Evolutionary conservation across 2,113 vertebrate genomes (phyloP), one percentile per base, ranked within the genome.

Genomic region (Vireo altiloquus): DNA sequence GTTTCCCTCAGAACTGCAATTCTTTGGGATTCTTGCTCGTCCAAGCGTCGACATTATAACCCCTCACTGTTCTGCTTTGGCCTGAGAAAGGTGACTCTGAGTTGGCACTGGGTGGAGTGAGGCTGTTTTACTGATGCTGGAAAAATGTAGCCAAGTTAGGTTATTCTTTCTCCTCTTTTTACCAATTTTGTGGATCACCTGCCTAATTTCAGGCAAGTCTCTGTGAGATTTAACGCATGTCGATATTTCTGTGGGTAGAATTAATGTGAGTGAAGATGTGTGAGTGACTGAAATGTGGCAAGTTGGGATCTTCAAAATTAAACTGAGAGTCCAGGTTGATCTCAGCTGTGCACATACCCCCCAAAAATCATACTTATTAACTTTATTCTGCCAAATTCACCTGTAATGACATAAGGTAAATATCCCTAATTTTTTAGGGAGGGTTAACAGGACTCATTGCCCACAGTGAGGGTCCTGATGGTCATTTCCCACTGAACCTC

Each of bases 111-210:
- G 46, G 3, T 23, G 1, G 13, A 33, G 24, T 3, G 46, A 61
- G 19, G 56, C 33, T 81, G 28, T 0, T 1, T 2, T 17, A 13
- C 5, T 11, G 44, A 75, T 15, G 9, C 13, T 2, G 7, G 42
- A 44, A 30, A 21, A 42, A 61, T 50, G 78, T 25, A 44, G 33
- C 42, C 15, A 28, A 39, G 4, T 27, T 15, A 22, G 18, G n/a
- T 10, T 28, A 7, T 50, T 63, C 11, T 10, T 79, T 13, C 28
- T 12, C 16, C 22, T 21, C 37, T 72, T 65, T 65, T 10, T 10
- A 52, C 47, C 11, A 15, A 2, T 37, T 65, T 15, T 44, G 33
- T 39, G 49, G 6, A 17, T 46, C 49, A 9, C 30, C 46, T 69
- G 80, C 40, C 44, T 24, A 0, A 37, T 28, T 27, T 18, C 59